phyloP scores from a whole-genome alignment of 2,797 vertebrate species.

The Labeo calbasu region DNA sequence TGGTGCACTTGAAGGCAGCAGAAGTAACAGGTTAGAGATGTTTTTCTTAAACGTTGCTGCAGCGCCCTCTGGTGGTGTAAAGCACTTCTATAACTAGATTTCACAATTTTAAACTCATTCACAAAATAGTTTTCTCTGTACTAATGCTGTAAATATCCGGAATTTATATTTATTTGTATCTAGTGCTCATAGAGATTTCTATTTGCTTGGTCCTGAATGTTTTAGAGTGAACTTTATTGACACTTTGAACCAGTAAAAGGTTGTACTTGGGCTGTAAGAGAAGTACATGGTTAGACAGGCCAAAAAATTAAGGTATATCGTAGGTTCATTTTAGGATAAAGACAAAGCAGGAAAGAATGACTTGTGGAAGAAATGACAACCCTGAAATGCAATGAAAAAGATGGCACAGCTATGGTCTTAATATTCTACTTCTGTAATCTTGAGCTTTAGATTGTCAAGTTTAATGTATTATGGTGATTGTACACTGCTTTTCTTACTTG shows the following conservation, averaged over 20 bases:
- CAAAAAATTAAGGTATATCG: not conserved
- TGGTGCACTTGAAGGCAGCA: not conserved
- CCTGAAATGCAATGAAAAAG: not conserved
- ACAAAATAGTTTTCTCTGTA: no score
- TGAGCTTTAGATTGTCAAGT: not conserved
- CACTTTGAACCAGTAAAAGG: not conserved
- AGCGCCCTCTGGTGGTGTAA: not conserved
- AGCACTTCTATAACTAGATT: not conserved
- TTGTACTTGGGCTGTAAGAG: not conserved
- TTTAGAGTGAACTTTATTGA: not conserved
- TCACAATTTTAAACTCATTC: not conserved
- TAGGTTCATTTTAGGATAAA: not conserved
- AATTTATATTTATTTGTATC: no score
- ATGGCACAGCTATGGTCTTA: not conserved
- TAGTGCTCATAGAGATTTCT: not conserved
- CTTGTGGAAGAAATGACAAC: not conserved
- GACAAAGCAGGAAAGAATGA: constrained; percentile 11
- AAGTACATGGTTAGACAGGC: not conserved
- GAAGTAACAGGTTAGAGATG: not conserved
- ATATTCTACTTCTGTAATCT: not conserved
- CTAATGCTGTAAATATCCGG: no score
- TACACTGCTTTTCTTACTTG: no score
- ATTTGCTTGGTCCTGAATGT: not conserved
- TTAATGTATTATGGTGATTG: not conserved
- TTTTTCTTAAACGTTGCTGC: not conserved